phyloP scores from a whole-genome alignment of 1,140 invertebrate species.

The Anastrepha ludens region DNA sequence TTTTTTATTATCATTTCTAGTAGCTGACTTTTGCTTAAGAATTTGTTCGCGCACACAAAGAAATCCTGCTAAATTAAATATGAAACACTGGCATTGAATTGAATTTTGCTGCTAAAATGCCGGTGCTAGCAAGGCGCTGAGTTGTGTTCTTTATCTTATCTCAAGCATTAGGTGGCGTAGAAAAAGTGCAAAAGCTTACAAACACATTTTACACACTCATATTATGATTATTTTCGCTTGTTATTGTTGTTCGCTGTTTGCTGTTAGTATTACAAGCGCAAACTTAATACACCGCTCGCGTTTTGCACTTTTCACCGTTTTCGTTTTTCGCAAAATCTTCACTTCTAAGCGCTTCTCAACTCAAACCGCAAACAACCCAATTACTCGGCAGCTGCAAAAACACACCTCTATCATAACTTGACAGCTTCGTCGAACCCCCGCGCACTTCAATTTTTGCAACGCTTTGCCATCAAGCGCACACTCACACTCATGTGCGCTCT shows the following conservation, averaged over 20 bases:
- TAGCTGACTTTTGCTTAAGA: background rate
- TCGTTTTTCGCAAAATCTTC: too few relatives aligned
- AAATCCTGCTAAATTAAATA: background rate
- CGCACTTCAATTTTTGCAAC: background rate
- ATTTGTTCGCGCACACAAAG: background rate
- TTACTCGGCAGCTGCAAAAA: background rate
- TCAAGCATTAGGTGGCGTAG: too few relatives aligned
- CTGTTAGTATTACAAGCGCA: too few relatives aligned
- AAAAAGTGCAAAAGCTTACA: too few relatives aligned
- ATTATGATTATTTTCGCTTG: too few relatives aligned
- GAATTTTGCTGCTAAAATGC: background rate
- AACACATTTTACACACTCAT: too few relatives aligned
- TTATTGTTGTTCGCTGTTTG: too few relatives aligned
- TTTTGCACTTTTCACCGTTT: too few relatives aligned
- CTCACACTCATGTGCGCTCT: background rate
- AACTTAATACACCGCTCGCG: too few relatives aligned
- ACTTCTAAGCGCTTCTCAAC: too few relatives aligned
- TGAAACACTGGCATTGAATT: background rate
- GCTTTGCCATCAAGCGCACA: background rate
- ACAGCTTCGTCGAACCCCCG: too few relatives aligned
- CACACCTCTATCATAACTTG: constrained; percentile 15
- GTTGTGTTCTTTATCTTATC: constrained; percentile 33
- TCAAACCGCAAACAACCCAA: too few relatives aligned
- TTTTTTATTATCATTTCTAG: background rate
- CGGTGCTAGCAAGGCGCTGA: background rate